Base-by-base conservation (phyloP, 1,140 invertebrate species). In the Sitodiplosis mosellana region DNA sequence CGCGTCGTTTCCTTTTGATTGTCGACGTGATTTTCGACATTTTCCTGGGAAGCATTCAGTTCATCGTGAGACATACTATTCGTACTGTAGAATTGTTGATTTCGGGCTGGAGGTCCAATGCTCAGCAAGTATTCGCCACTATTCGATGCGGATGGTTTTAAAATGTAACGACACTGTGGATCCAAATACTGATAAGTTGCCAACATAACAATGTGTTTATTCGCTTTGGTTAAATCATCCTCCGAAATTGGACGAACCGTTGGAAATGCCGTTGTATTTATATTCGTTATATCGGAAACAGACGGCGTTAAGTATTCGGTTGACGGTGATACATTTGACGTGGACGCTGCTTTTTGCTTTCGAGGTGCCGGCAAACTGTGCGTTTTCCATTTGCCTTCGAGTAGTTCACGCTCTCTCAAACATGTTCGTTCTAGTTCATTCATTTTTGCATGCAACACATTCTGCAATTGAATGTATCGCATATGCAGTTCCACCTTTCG, bases 401-500 rank as follows among this genome's bases (percentile, higher is more conserved):
- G 68, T 19, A 92, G 69, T 56, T 89, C 82, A 48, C 81, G 74
- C 64, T 93, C 89, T 36, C 83, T 72, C 21, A 87, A 69, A 56
- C 81, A 85, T 2, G 93, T 67, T 46, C 82, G 72, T 57, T 91
- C 86, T 33, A 92, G 63, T 68, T 93, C 87, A 42, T 76, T 73
- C 67, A 89, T 77, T 62, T 90, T 89, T n/a, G 77, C 76, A 61
- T 90, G 84, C 7, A 93, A 66, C 21, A 84, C 71, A 52, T 81
- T 76, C 67, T 91, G 87, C 6, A 92, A 68, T 52, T 90, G 82
- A 41, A 92, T 86, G 55, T 90, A 92, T 40, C 87, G 76, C 73
- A 92, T 88, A 58, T 92, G 87, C 2, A 92, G 71, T 59, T 89
- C 86, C 18, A 87, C 88, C 75, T 94, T 94, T 46, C 85, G 74